phyloP scores from a whole-genome alignment of 2,888 invertebrate genomes.

The Melanchra persicariae region DNA sequence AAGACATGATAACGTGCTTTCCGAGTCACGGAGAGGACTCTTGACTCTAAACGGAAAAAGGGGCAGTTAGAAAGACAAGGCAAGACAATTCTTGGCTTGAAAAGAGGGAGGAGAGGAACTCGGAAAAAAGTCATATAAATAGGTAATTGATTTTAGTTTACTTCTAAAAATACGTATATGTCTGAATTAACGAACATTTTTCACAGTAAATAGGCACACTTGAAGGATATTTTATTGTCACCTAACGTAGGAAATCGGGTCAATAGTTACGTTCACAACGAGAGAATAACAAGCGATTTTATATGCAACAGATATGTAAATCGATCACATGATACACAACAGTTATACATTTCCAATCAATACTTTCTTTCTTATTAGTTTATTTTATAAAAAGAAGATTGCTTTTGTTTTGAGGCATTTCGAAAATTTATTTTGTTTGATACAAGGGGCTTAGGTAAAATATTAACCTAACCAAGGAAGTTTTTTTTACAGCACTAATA shows the following conservation, averaged over 20 bases:
- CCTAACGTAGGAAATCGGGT: slow-evolving; percentile 31
- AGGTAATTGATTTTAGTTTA: slow-evolving; percentile 40
- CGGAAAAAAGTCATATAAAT: slow-evolving; percentile 23
- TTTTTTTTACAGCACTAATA: slow-evolving; percentile 28
- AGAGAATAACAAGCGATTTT: slow-evolving; percentile 70
- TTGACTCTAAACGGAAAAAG: too few species aligned
- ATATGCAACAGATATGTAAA: slow-evolving; percentile 75
- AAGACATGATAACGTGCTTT: neutral
- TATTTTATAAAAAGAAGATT: slow-evolving; percentile 35
- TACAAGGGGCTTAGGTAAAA: neutral
- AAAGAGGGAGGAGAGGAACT: neutral
- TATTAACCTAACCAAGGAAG: slow-evolving; percentile 5
- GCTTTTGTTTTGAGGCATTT: slow-evolving; percentile 42
- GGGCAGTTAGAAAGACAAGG: neutral
- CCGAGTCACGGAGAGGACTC: neutral
- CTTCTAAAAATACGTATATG: slow-evolving; percentile 26
- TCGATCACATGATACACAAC: slow-evolving; percentile 70
- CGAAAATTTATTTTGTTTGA: neutral
- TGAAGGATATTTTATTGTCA: slow-evolving; percentile 38
- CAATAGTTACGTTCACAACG: slow-evolving; percentile 58
- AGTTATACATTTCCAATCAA: slow-evolving; percentile 60
- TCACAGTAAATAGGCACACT: slow-evolving; percentile 39
- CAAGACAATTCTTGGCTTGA: too few species aligned
- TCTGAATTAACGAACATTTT: slow-evolving; percentile 14
- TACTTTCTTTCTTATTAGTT: slow-evolving; percentile 45